A percentile compares a stretch with the other conserved stretches of the same genome.
phyloP scores from a whole-genome alignment of 1,140 invertebrate species.

The Hypothenemus hampei region DNA sequence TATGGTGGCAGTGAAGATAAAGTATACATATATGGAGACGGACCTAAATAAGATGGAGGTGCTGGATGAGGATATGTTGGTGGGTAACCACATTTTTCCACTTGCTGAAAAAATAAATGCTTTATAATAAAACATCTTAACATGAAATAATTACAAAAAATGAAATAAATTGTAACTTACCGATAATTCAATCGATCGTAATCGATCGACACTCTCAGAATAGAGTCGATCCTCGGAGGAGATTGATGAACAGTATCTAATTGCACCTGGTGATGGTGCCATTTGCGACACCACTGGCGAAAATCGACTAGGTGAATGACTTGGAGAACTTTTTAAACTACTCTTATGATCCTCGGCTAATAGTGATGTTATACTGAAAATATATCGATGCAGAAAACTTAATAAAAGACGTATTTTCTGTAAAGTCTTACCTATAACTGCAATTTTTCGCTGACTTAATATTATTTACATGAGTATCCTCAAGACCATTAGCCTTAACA shows the following conservation, averaged over 20 bases:
- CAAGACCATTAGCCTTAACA: constrained; percentile 27
- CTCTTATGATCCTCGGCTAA: constrained; percentile 49
- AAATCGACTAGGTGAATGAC: constrained; percentile 44
- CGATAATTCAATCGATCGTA: constrained; percentile 43
- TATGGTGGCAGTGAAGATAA: constrained; percentile 37
- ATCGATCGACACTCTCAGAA: constrained; percentile 42
- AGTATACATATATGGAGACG: constrained; percentile 35
- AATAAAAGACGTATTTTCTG: not conserved
- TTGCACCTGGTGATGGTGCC: not conserved
- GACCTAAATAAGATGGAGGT: constrained; percentile 32
- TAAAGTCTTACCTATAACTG: constrained; percentile 44
- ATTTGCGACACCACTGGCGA: constrained; percentile 25
- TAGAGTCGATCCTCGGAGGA: constrained; percentile 40
- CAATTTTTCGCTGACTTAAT: constrained; percentile 41
- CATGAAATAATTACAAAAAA: not conserved
- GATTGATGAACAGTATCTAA: constrained; percentile 28
- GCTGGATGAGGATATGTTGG: constrained; percentile 31
- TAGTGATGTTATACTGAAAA: constrained; percentile 66
- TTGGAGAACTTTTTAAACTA: constrained; percentile 35
- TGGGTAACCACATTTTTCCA: constrained; percentile 38
- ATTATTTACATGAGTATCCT: constrained; percentile 25
- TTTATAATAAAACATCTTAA: not conserved
- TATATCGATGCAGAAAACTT: not conserved
- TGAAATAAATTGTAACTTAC: too few species aligned
- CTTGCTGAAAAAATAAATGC: constrained; percentile 32